These are phyloP conservation scores for Augochlorella aurata DNA, from an alignment of 2,888 invertebrate genomes.

Conservation along the genomic window DNA sequence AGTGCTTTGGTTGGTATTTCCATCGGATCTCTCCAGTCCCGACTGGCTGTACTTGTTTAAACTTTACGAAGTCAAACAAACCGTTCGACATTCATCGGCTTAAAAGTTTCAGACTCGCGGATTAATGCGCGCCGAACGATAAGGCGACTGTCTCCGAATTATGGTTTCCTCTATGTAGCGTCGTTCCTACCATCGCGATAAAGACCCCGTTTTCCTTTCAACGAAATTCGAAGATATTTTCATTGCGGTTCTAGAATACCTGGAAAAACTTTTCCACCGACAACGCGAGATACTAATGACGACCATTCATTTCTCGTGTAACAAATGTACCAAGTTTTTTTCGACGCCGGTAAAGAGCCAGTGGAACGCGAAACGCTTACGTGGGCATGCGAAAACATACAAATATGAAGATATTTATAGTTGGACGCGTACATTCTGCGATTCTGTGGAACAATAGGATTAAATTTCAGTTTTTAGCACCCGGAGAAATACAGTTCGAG, in stretches of 20 bases:
- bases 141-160: constrained; percentile 8
- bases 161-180: not conserved
- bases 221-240: not conserved
- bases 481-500: not conserved
- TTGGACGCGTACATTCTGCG: not conserved
- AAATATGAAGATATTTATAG: constrained; percentile 38
- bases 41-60: constrained; percentile 56
- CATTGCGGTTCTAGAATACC: not conserved
- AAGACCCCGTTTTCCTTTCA: not conserved
- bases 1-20: constrained; percentile 29
- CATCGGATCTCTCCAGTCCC: constrained; percentile 50
- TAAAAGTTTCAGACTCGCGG: constrained; percentile 36
- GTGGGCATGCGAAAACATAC: constrained; percentile 15
- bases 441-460: constrained; percentile 2
- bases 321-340: not conserved
- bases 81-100: constrained; percentile 38
- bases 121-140: constrained; percentile 17
- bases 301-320: constrained; percentile 14
- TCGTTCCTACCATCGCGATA: not conserved
- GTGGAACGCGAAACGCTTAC: constrained; percentile 21
- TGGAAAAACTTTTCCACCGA: not conserved
- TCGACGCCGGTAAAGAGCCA: constrained; percentile 9
- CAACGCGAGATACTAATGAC: constrained; percentile 6
- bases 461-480: constrained; percentile 10
- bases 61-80: constrained; percentile 61